Percentiles rank a stretch among this genome's conserved stretches.
These are phyloP conservation scores for Rhamphomyia laevipes DNA, from an alignment of 2,888 invertebrate genomes.

Conservation along the genomic window DNA sequence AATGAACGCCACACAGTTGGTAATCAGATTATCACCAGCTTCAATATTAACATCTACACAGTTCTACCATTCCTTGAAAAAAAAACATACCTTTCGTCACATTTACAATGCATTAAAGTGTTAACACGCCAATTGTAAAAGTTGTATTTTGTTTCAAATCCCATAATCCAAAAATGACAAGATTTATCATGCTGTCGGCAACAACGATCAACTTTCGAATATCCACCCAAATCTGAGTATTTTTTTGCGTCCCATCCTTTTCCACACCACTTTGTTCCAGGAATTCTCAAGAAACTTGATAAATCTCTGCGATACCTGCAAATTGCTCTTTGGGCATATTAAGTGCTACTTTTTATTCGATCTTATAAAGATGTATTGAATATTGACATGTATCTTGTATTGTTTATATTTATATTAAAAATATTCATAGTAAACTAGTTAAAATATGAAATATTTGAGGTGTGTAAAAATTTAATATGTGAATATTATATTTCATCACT, in stretches of 20 bases:
- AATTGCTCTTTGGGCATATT: background rate
- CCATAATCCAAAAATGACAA: slow-evolving; percentile 72
- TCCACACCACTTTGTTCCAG: slow-evolving; percentile 88
- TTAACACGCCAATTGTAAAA: slow-evolving; percentile 76
- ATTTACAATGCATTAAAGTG: slow-evolving; percentile 78
- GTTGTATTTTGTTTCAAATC: slow-evolving; percentile 67
- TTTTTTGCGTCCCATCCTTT: slow-evolving; percentile 65
- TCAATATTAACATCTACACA: too few relatives aligned
- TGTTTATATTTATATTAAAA: too few relatives aligned
- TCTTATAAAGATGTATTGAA: too few relatives aligned
- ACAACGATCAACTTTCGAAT: slow-evolving; percentile 66
- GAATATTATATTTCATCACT: too few relatives aligned
- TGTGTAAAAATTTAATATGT: too few relatives aligned
- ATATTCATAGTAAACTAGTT: too few relatives aligned
- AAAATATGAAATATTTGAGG: too few relatives aligned
- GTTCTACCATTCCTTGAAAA: background rate
- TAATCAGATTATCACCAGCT: too few relatives aligned
- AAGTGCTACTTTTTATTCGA: too few relatives aligned
- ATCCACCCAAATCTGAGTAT: slow-evolving; percentile 67
- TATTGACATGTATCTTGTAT: too few relatives aligned
- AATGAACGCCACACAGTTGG: too few relatives aligned
- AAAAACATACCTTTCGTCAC: slow-evolving; percentile 70
- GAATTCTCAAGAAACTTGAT: slow-evolving; percentile 56
- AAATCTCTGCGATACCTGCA: slow-evolving; percentile 40
- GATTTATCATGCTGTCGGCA: slow-evolving; percentile 67